These are phyloP conservation scores for Hystrix cristata DNA, from an alignment of 2,113 vertebrate species.

Conservation along the genomic window DNA sequence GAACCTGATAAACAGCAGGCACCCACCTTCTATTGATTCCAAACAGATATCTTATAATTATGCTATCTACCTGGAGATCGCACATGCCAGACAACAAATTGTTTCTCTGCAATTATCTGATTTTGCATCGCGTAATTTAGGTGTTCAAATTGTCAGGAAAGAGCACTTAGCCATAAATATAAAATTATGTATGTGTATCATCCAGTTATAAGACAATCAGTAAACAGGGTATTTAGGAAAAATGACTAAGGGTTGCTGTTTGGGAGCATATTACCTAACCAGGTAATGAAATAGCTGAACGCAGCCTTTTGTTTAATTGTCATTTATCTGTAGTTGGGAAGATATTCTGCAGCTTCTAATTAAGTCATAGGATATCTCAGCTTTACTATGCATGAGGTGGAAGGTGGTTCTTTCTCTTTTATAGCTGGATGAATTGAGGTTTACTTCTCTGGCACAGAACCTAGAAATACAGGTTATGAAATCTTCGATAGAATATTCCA, in stretches of 20 bases:
- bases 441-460: slow-evolving; percentile 52
- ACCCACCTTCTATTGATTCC: slow-evolving; percentile 54
- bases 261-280: slow-evolving; percentile 46
- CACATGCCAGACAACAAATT: slow-evolving; percentile 62
- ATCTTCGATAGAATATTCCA: slow-evolving; percentile 47
- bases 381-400: neutral
- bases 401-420: slow-evolving; percentile 53
- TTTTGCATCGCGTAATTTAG: slow-evolving; percentile 72
- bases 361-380: neutral
- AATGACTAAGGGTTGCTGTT: slow-evolving; percentile 68
- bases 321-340: slow-evolving; percentile 58
- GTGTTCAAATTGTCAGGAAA: slow-evolving; percentile 69
- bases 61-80: slow-evolving; percentile 69
- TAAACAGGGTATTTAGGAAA: slow-evolving; percentile 74
- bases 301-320: slow-evolving; percentile 57
- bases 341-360: slow-evolving; percentile 54
- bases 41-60: slow-evolving; percentile 70
- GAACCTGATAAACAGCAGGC: slow-evolving; percentile 21
- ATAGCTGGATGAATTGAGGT: neutral
- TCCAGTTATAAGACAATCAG: slow-evolving; percentile 72
- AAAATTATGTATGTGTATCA: slow-evolving; percentile 73
- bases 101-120: slow-evolving; percentile 79
- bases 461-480: slow-evolving; percentile 60
- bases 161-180: slow-evolving; percentile 77
- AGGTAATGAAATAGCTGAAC: slow-evolving; percentile 63